Percentiles rank a stretch among this genome's conserved stretches.
Conservation (phyloP, 1,140 invertebrate genomes). For the Venustaconcha ellipsiformis region DNA sequence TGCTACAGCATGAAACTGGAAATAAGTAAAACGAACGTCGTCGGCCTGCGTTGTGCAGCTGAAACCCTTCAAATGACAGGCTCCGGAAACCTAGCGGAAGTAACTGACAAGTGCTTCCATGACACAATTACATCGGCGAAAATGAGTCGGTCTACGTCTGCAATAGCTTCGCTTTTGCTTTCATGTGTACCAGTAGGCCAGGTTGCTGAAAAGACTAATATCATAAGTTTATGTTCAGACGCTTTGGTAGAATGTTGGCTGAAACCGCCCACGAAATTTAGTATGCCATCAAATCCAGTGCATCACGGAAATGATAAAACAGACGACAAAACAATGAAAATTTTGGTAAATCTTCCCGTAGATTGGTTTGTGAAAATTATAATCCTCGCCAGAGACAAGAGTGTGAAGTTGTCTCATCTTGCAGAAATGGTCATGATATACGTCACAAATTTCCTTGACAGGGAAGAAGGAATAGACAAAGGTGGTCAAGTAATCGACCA, state of each 20-base stretch:
- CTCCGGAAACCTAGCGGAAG: conserved; percentile 57
- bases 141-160: conserved; percentile 49
- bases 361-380: conserved; percentile 58
- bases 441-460: conserved; percentile 42
- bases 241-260: conserved; percentile 63
- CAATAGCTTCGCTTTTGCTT: conserved; percentile 49
- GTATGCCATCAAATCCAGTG: conserved; percentile 40
- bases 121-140: conserved; percentile 61
- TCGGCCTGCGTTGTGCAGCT: conserved; percentile 62
- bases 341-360: conserved; percentile 46
- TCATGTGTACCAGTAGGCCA: conserved; percentile 50
- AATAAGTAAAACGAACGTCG: conserved; percentile 58
- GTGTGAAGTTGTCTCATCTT: conserved; percentile 41
- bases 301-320: conserved; percentile 25
- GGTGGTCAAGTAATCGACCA: conserved; percentile 11
- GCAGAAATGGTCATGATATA: conserved; percentile 52
- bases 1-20: conserved; percentile 66
- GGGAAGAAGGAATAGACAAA: conserved; percentile 30
- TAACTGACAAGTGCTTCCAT: conserved; percentile 60
- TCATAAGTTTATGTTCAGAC: conserved; percentile 52
- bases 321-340: conserved; percentile 36
- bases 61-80: conserved; percentile 63
- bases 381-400: conserved; percentile 43
- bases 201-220: conserved; percentile 53
- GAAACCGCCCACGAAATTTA: conserved; percentile 53